Conservation (phyloP, 2,113 vertebrate genomes). For the Tilapia sparmanii region DNA sequence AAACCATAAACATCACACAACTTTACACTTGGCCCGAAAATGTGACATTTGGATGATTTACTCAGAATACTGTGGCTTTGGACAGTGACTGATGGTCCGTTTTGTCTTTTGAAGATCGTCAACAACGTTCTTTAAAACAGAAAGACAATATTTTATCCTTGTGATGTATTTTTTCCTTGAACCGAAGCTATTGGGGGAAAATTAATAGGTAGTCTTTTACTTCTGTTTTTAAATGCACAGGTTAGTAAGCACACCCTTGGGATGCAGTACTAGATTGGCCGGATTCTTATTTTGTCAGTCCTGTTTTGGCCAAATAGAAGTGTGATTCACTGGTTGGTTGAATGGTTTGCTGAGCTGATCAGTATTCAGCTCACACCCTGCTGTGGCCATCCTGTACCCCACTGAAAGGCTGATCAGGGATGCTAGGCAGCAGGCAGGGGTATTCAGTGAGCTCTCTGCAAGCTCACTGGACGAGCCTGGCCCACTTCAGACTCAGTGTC, state of each 20-base stretch:
- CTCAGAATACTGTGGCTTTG: neutral
- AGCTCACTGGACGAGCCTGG: neutral
- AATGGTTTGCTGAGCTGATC: conserved; percentile 15
- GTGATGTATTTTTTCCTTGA: neutral
- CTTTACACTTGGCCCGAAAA: neutral
- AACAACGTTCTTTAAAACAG: neutral
- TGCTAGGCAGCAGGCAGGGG: conserved; percentile 40
- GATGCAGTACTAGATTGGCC: neutral
- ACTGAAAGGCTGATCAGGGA: conserved; percentile 52
- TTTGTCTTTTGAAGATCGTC: neutral
- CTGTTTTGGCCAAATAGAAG: conserved; percentile 12
- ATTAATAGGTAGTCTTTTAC: neutral
- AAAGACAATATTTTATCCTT: neutral
- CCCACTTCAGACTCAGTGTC: conserved; percentile 29
- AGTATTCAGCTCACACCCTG: conserved; percentile 43
- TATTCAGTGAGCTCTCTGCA: conserved; percentile 25
- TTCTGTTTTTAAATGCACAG: conserved; percentile 11
- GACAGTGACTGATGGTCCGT: neutral
- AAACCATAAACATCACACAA: conserved; percentile 2
- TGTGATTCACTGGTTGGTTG: conserved; percentile 14
- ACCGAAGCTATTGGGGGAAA: neutral
- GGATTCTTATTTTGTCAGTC: conserved; percentile 23
- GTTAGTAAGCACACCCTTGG: neutral
- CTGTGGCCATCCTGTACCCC: conserved; percentile 8
- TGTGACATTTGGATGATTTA: neutral